Evolutionary conservation across 2,113 vertebrate species (phyloP), one percentile per base, ranked within the genome.

Genomic region (Chaetodon auriga): DNA sequence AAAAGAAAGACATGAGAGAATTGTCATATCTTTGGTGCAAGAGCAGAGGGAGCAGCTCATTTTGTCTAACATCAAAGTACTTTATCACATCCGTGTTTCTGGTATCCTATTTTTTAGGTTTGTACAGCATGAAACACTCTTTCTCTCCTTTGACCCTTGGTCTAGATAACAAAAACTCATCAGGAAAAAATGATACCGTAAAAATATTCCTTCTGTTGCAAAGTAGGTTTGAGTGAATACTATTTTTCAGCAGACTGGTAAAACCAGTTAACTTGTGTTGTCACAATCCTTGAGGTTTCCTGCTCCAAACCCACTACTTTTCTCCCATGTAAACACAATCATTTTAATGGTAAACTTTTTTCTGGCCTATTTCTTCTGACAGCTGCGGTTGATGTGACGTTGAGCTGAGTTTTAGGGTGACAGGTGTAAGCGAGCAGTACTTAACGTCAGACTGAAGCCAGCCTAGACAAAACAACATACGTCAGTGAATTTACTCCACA

Each of bases 391-490:
- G 0, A 18, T 4, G 16, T 73, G 70, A 71, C 2, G 0, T 38
- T 78, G 41, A 75, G 72, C 78, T 35, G 46, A 21, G 14, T 72
- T 82, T 76, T 5, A 71, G 62, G 58, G 12, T 63, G 76, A 70
- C 85, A 81, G 81, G 83, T 88, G 79, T 61, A 84, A 72, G 68
- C 9, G 14, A 58, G 69, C 2, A 1, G 64, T 78, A 69, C 61
- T 23, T 82, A 73, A 65, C 9, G 62, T 35, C 43, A 70, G 55
- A 73, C 51, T 36, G 36, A 77, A 58, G 48, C 54, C 62, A 78
- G 43, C 23, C 49, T 15, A 53, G 60, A 84, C 82, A 79, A 84
- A 86, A 85, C 76, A 72, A 75, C 78, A 77, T 53, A 51, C 68
- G 48, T 85, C 75, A 85, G 51, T 64, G 75, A 74, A 41, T 74